phyloP scores from a whole-genome alignment of 1,140 invertebrate species.

The Drosophila nasuta region DNA sequence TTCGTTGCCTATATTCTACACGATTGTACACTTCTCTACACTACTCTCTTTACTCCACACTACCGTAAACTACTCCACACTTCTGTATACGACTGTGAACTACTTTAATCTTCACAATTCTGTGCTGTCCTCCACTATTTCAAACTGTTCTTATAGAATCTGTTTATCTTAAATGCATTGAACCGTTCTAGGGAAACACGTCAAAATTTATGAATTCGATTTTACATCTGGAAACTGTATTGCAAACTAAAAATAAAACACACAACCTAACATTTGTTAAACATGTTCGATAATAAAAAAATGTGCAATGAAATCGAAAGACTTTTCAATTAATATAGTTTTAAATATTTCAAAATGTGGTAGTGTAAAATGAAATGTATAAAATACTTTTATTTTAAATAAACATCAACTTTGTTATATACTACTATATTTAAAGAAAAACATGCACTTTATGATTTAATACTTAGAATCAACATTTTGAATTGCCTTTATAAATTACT shows the following conservation, averaged over 20 bases:
- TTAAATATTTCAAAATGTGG: not conserved
- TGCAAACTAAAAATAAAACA: no score
- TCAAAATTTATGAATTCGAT: no score
- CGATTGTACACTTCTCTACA: not conserved
- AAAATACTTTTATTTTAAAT: no score
- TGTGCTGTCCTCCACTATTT: not conserved
- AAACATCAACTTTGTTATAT: no score
- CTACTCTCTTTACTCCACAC: not conserved
- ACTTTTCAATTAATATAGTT: not conserved
- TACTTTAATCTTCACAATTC: not conserved
- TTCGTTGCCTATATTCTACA: not conserved
- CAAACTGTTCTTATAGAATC: not conserved
- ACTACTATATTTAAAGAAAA: no score
- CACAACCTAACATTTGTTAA: not conserved
- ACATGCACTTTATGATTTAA: no score
- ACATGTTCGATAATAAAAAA: not conserved
- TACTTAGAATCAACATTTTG: no score
- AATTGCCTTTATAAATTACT: no score
- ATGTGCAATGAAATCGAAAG: not conserved
- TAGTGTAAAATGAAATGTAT: no score
- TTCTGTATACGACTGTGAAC: not conserved
- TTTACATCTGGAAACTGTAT: no score
- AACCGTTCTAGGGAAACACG: no score
- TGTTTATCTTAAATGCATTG: no score
- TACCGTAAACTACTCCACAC: not conserved